Percentiles rank a stretch among this genome's conserved stretches.
Evolutionary conservation across 1,140 invertebrate genomes (phyloP).

Genomic region (Acromyrmex heyeri): DNA sequence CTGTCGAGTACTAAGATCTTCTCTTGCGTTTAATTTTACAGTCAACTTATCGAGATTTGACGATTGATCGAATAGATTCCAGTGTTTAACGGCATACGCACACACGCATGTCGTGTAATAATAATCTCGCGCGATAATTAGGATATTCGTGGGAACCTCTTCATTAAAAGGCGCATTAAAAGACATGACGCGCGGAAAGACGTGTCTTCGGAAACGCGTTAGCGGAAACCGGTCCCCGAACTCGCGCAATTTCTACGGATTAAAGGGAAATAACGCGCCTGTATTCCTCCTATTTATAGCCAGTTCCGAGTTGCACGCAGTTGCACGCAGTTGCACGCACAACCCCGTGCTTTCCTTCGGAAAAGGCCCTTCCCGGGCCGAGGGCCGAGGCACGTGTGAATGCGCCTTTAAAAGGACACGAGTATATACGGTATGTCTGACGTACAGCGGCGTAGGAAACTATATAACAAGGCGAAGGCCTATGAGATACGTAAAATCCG

Average conservation of each 20-base stretch:
- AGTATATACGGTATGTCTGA: not conserved
- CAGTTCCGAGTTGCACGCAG: conserved; percentile 8
- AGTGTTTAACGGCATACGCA: conserved; percentile 42
- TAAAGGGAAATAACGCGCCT: conserved; percentile 64
- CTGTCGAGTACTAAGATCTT: not conserved
- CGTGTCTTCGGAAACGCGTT: conserved; percentile 16
- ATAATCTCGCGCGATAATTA: conserved; percentile 69
- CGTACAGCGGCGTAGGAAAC: conserved; percentile 44
- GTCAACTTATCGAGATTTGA: not conserved
- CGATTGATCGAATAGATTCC: conserved; percentile 49
- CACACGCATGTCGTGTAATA: conserved; percentile 11
- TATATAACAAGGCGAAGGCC: not conserved
- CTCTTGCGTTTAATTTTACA: not conserved
- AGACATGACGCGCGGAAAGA: conserved; percentile 21
- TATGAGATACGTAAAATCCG: conserved; percentile 45
- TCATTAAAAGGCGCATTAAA: conserved; percentile 66
- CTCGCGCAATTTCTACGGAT: conserved; percentile 67
- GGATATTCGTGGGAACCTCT: conserved; percentile 71
- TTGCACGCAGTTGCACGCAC: not conserved
- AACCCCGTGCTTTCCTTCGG: conserved; percentile 4
- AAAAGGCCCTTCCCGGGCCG: not conserved
- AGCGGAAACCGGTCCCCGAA: conserved; percentile 65
- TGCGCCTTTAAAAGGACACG: conserved; percentile 46
- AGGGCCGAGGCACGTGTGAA: conserved; percentile 18
- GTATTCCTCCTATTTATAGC: conserved; percentile 65